Base-by-base conservation (phyloP, 2,113 vertebrate genomes). In the Pristiophorus japonicus region DNA sequence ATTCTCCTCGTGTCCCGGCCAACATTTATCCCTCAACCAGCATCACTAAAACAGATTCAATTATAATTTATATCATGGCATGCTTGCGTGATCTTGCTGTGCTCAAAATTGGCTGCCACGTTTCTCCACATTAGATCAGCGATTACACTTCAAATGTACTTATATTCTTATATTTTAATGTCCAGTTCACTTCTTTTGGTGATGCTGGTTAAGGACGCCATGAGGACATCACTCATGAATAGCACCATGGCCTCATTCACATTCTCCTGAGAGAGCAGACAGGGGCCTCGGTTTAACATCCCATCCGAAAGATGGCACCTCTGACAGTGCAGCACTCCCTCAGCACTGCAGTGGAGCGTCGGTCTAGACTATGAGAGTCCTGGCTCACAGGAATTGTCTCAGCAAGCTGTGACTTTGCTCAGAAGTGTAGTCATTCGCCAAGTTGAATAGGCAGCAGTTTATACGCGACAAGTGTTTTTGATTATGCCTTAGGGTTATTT, bases 401-500 rank as follows among this genome's bases (percentile, higher is more conserved):
- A 12, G 78, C 22, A 81, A 81, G 22, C 47, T 51, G 47, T 51
- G 24, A 24, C 51, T 30, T 62, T 6, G 30, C 62, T 62, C 27
- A 91, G 87, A 62, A 91, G 30, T 6, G n/a, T 62, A 30, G 55
- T 62, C 34, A 6, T 62, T 62, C n/a, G n/a, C 11, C 12, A 62
- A 91, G 30, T 91, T 59, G 87, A 59, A 62, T n/a, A 62, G 27
- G 62, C 51, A 34, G 87, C 47, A 90, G 30, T 62, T 55, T 90
- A 90, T n/a, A 38, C 55, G 62, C 27, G 12, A 16, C 11, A 62
- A 59, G 51, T 62, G 30, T 59, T 62, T 51, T 59, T n/a, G 34
- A 91, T 81, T 81, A 62, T 62, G 87, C 87, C 30, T n/a, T 14
- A 62, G 55, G 87, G 55, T 81, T 62, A 91, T 91, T 91, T n/a